These are phyloP conservation scores for Platorchestia sp. DNA, from an alignment of 1,140 invertebrate genomes.

Conservation along the genomic window DNA sequence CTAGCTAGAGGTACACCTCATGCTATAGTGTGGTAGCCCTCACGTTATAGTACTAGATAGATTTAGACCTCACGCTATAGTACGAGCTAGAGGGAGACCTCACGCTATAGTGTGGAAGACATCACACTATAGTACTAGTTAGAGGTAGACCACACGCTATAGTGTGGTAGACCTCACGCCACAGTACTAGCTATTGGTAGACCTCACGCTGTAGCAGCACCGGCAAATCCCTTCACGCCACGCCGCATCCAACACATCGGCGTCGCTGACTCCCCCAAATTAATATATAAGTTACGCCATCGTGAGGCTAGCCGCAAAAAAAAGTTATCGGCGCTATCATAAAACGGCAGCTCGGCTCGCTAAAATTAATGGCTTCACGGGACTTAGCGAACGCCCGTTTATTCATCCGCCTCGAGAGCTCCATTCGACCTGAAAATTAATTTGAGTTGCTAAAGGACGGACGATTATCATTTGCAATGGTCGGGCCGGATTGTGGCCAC, in stretches of 20 bases:
- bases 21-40: too few species aligned
- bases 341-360: background rate
- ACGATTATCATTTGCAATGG: background rate
- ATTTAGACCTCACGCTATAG: too few species aligned
- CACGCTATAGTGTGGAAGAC: too few species aligned
- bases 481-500: background rate
- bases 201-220: too few species aligned
- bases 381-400: background rate
- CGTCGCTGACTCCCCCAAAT: background rate
- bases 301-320: background rate
- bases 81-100: too few species aligned
- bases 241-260: background rate
- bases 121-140: too few species aligned
- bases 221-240: background rate
- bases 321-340: background rate
- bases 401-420: background rate
- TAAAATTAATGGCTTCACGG: background rate
- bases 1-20: too few species aligned
- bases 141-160: too few species aligned
- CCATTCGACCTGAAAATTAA: background rate
- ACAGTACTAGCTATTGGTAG: too few species aligned
- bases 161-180: too few species aligned
- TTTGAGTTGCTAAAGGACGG: background rate
- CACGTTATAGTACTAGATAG: too few species aligned
- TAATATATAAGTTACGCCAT: background rate